phyloP scores from a whole-genome alignment of 2,113 vertebrate genomes.

The Myanophis thanlyinensis region DNA sequence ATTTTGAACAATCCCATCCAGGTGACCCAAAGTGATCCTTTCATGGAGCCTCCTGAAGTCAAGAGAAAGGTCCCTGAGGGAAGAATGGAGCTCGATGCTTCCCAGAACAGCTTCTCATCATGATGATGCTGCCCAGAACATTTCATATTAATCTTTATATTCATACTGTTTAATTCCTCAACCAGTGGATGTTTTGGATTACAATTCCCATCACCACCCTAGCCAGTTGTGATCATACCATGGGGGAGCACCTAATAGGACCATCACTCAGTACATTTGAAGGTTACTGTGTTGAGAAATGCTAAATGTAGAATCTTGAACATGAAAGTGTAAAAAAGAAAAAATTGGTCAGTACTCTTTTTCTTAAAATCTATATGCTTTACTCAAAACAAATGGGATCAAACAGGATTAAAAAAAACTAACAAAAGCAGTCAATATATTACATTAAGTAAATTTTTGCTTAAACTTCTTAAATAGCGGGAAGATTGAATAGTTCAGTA shows the following conservation, averaged over 20 bases:
- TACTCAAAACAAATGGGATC: background rate
- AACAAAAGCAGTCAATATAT: background rate
- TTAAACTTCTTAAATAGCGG: background rate
- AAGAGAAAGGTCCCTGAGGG: too few species aligned
- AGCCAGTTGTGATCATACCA: background rate
- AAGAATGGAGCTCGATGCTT: too few species aligned
- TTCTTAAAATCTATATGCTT: background rate
- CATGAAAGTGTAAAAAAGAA: background rate
- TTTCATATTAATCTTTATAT: too few species aligned
- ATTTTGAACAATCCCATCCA: too few species aligned
- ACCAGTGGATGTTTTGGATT: background rate
- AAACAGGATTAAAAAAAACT: background rate
- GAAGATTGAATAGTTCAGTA: background rate
- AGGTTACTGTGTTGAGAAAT: background rate
- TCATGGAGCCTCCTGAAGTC: too few species aligned
- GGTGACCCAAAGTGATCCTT: too few species aligned
- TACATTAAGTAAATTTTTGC: background rate
- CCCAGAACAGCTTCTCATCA: too few species aligned
- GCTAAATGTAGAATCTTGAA: background rate
- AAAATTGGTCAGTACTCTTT: background rate
- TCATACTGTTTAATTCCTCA: background rate
- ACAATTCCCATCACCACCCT: background rate
- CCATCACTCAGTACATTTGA: background rate
- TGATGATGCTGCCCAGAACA: too few species aligned
- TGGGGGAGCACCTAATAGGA: background rate